A percentile compares a stretch with the other conserved stretches of the same genome.
These are phyloP conservation scores for Thymallus thymallus DNA, from an alignment of 2,113 vertebrate species.

Conservation along the genomic window DNA sequence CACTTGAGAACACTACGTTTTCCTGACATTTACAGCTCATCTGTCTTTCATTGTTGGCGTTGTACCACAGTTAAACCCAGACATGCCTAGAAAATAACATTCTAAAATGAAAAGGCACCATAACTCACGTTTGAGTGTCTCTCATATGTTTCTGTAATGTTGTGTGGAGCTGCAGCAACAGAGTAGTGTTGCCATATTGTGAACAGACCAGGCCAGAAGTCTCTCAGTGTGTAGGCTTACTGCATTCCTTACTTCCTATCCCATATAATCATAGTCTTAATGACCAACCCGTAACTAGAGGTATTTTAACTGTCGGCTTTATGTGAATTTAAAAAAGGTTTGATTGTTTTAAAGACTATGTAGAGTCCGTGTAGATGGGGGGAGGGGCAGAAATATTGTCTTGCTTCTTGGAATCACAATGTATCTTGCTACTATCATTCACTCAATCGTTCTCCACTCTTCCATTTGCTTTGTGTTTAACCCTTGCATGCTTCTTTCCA, in stretches of 20 bases:
- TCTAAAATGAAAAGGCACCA: constrained; percentile 32
- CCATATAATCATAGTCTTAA: not conserved
- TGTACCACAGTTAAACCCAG: constrained; percentile 40
- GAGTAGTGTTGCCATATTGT: not conserved
- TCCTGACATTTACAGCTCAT: constrained; percentile 56
- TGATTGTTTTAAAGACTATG: not conserved
- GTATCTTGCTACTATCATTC: not conserved
- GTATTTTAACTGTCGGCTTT: constrained; percentile 1
- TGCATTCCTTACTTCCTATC: not conserved
- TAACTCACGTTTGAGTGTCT: constrained; percentile 36
- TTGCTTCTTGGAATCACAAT: too few relatives aligned
- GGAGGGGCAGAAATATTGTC: too few relatives aligned
- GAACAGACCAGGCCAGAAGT: not conserved
- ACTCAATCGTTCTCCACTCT: constrained; percentile 21
- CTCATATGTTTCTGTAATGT: constrained; percentile 26
- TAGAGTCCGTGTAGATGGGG: too few relatives aligned
- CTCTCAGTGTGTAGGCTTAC: not conserved
- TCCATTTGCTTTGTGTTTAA: constrained; percentile 39
- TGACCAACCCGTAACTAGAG: not conserved
- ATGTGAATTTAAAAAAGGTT: not conserved
- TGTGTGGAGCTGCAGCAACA: constrained; percentile 19
- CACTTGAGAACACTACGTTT: constrained; percentile 35
- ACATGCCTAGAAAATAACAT: constrained; percentile 50
- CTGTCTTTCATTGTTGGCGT: constrained; percentile 60
- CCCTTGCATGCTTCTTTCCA: constrained; percentile 12